Evolutionary conservation across 2,113 vertebrate species (phyloP).

Genomic region (Cynopterus brachyotis): DNA sequence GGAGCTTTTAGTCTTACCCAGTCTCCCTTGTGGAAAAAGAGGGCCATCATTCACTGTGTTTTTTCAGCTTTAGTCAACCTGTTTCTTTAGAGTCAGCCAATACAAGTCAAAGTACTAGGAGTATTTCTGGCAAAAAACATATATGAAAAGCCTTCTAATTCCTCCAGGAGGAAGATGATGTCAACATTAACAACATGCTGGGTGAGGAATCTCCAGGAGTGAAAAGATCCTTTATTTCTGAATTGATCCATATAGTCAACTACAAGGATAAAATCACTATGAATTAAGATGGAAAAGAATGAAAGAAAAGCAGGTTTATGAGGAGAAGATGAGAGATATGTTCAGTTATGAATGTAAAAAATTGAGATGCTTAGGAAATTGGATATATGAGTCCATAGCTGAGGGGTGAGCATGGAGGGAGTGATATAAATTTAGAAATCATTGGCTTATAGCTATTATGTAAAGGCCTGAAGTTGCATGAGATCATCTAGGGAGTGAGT

Average conservation of each 20-base stretch:
- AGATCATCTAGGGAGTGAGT: not conserved
- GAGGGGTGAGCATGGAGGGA: not conserved
- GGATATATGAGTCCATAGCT: not conserved
- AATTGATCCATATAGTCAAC: not conserved
- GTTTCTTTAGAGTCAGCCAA: constrained; percentile 18
- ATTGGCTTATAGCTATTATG: not conserved
- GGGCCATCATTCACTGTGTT: not conserved
- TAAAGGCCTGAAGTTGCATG: not conserved
- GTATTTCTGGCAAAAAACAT: not conserved
- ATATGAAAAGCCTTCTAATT: not conserved
- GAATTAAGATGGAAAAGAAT: not conserved
- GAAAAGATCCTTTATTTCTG: not conserved
- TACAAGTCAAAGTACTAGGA: not conserved
- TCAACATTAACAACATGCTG: not conserved
- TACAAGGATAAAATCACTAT: not conserved
- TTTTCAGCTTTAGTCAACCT: not conserved
- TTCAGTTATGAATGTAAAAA: not conserved
- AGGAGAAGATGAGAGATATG: not conserved
- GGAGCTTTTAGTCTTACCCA: not conserved
- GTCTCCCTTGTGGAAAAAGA: not conserved
- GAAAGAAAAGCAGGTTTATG: not conserved
- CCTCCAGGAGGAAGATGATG: not conserved
- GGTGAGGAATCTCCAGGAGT: not conserved
- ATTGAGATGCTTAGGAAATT: not conserved
- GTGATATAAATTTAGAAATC: not conserved